A percentile compares a stretch with the other conserved stretches of the same genome.
Evolutionary conservation across 1,140 invertebrate genomes (phyloP).

Genomic region (Aricia agestis): DNA sequence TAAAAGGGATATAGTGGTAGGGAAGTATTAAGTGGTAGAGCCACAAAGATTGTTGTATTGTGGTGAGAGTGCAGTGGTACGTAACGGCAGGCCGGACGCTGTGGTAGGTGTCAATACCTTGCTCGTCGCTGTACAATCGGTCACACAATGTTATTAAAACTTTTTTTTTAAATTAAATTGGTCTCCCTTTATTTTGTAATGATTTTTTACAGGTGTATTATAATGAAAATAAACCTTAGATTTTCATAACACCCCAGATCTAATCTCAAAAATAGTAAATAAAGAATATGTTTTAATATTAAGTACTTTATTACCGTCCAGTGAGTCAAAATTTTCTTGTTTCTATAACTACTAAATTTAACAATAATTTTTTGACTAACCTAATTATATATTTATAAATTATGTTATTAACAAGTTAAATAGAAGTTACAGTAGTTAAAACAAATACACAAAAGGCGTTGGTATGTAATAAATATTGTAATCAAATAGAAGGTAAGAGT

Average conservation of each 20-base stretch:
- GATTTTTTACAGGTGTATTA: too few relatives aligned
- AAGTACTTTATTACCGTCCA: too few relatives aligned
- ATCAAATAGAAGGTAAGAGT: slow-evolving; percentile 35
- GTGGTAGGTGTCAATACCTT: slow-evolving; percentile 43
- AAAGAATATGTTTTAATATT: too few relatives aligned
- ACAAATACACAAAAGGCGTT: slow-evolving; percentile 10
- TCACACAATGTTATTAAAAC: slow-evolving; percentile 25
- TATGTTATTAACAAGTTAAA: too few relatives aligned
- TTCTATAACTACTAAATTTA: too few relatives aligned
- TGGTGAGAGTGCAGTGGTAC: slow-evolving; percentile 41
- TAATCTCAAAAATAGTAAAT: too few relatives aligned
- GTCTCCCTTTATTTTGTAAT: too few relatives aligned
- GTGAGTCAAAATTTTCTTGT: too few relatives aligned
- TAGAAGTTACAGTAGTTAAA: background rate
- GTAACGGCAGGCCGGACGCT: slow-evolving; percentile 52
- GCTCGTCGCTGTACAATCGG: slow-evolving; percentile 41
- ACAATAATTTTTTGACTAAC: too few relatives aligned
- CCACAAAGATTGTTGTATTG: slow-evolving; percentile 24
- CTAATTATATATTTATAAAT: too few relatives aligned
- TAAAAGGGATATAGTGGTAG: background rate
- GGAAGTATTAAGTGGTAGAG: slow-evolving; percentile 10
- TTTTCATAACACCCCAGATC: too few relatives aligned
- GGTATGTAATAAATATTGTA: slow-evolving; percentile 29
- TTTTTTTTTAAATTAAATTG: background rate
- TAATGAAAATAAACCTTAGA: too few relatives aligned